Base-by-base conservation (phyloP, 2,888 invertebrate species). In the Lasioglossum villosulum region DNA sequence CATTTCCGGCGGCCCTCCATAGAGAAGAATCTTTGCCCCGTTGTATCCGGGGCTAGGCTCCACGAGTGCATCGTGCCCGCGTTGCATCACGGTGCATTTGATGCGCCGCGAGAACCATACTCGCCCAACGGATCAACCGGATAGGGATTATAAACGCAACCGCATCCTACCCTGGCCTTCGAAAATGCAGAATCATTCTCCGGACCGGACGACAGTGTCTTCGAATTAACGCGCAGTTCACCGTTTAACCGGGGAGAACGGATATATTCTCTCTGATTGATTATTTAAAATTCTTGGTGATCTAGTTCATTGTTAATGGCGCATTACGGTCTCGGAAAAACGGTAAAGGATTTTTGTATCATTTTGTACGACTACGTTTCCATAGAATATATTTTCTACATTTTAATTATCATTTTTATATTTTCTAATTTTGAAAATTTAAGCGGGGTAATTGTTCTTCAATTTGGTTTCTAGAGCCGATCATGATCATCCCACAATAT, bases 81-180 rank as follows among this genome's bases (percentile, higher is more conserved):
- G 19, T 23, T 52, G 52, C 52, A 71, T 63, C 75, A 71, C 71
- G 48, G 30, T 71, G 48, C 80, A 75, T 83, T 83, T 75, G 45
- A 76, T 56, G 56, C 27, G 75, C 66, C 59, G 68, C 52, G 70
- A 59, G 59, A 27, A 27, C 3, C 52, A 23, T 8, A 8, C 52
- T 52, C 2, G 52, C 23, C 52, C 23, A 23, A 52, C 23, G 52
- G 52, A 52, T 52, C 52, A 10, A 23, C 52, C 52, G 52, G 23
- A 52, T 52, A 23, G 52, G 52, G 23, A 52, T 52, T 52, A 52
- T 52, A 23, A 52, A 52, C 52, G 52, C 52, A 52, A 52, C 23
- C 23, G 52, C 52, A 52, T 52, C 52, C 48, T 52, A 6, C 23
- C 23, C 23, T 23, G 8, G 1, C 8, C 52, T 52, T 52, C 52